A percentile compares a stretch with the other conserved stretches of the same genome.
phyloP scores from a whole-genome alignment of 2,888 invertebrate genomes.

The Mechanitis mazaeus region DNA sequence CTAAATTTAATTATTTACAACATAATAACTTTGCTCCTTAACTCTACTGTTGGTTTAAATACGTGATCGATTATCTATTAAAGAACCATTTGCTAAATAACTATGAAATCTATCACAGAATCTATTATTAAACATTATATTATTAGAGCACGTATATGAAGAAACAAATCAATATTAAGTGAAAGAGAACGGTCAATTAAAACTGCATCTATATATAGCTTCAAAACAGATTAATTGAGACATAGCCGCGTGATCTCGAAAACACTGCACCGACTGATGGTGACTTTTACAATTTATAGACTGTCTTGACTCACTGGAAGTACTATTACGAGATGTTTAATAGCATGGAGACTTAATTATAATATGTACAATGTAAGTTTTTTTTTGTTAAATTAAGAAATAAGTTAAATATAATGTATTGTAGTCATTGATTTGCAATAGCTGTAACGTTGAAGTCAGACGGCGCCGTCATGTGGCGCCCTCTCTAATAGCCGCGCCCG shows the following conservation, averaged over 20 bases:
- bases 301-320: background rate
- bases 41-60: too few relatives aligned
- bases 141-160: background rate
- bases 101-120: background rate
- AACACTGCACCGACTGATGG: slow-evolving; percentile 15
- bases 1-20: too few relatives aligned
- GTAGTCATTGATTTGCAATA: background rate
- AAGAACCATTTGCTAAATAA: background rate
- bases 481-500: slow-evolving; percentile 38
- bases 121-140: background rate
- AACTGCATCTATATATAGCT: slow-evolving; percentile 26
- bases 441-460: slow-evolving; percentile 15
- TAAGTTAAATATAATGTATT: too few relatives aligned
- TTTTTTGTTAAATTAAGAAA: too few relatives aligned
- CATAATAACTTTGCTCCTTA: too few relatives aligned
- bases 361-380: too few relatives aligned
- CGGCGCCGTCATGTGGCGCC: slow-evolving; percentile 36
- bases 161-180: slow-evolving; percentile 4
- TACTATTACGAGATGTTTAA: background rate
- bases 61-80: too few relatives aligned
- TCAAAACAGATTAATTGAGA: slow-evolving; percentile 24
- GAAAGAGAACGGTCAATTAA: slow-evolving; percentile 22
- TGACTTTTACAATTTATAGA: background rate
- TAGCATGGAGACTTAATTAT: background rate
- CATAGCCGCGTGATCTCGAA: slow-evolving; percentile 22